These are phyloP conservation scores for Laticauda colubrina DNA, from an alignment of 2,113 vertebrate species.

Conservation along the genomic window DNA sequence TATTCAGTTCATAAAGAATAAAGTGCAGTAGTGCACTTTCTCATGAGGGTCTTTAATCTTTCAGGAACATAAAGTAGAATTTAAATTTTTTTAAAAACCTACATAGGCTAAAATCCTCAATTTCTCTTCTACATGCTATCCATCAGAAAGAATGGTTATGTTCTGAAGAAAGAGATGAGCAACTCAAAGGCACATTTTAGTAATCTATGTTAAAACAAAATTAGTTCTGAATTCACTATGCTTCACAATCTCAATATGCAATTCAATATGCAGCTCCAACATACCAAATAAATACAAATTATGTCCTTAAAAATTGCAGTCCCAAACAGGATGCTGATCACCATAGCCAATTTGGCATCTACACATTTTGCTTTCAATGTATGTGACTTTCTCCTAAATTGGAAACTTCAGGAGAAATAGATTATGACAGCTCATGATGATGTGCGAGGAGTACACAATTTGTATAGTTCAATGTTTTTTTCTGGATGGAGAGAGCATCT, in stretches of 20 bases:
- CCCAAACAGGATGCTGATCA: background rate
- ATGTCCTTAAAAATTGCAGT: background rate
- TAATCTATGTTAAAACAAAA: background rate
- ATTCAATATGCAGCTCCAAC: background rate
- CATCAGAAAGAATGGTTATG: background rate
- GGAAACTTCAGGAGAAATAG: conserved; percentile 21
- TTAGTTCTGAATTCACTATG: background rate
- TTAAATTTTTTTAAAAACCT: background rate
- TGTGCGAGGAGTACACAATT: background rate
- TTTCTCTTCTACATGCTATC: background rate
- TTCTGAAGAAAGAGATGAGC: background rate
- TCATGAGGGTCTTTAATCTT: background rate
- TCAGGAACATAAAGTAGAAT: background rate
- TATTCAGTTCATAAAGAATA: background rate
- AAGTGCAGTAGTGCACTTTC: background rate
- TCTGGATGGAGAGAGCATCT: background rate
- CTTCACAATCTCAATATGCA: background rate
- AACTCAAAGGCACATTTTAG: background rate
- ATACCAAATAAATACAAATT: background rate
- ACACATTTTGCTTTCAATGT: background rate
- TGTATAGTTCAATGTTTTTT: background rate
- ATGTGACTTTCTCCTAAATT: background rate
- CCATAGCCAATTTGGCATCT: background rate
- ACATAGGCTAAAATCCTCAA: background rate
- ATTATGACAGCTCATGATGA: background rate